These are phyloP conservation scores for Bryconaethiops microstoma DNA, from an alignment of 2,797 vertebrate species.

Conservation along the genomic window DNA sequence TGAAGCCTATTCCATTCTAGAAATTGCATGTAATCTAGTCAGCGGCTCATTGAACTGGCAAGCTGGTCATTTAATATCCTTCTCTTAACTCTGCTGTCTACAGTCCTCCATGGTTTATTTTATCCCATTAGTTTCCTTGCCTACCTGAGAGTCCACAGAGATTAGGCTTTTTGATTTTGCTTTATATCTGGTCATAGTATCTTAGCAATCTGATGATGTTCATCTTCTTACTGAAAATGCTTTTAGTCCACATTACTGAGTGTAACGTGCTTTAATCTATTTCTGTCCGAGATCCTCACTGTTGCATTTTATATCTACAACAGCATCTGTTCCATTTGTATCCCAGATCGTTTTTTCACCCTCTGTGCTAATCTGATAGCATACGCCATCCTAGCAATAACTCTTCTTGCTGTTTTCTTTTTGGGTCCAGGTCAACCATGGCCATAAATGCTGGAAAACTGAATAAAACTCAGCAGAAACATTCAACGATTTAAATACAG, in stretches of 20 bases:
- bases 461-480: background rate
- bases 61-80: background rate
- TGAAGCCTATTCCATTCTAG: background rate
- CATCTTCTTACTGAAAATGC: constrained; percentile 21
- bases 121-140: background rate
- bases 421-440: constrained; percentile 5
- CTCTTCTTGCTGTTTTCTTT: background rate
- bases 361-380: background rate
- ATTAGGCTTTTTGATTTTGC: constrained; percentile 32
- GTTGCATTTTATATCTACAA: constrained; percentile 13
- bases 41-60: background rate
- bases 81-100: background rate
- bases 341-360: background rate
- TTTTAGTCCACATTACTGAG: constrained; percentile 9
- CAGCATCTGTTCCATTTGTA: constrained; percentile 9
- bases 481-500: constrained; percentile 18
- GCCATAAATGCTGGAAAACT: background rate
- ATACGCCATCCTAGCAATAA: background rate
- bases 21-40: background rate
- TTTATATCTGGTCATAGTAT: constrained; percentile 7
- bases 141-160: background rate
- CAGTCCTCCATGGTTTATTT: background rate
- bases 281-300: background rate
- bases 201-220: constrained; percentile 32
- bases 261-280: constrained; percentile 27